Base-by-base conservation (phyloP, 2,113 vertebrate species). In the Pantherophis guttatus region DNA sequence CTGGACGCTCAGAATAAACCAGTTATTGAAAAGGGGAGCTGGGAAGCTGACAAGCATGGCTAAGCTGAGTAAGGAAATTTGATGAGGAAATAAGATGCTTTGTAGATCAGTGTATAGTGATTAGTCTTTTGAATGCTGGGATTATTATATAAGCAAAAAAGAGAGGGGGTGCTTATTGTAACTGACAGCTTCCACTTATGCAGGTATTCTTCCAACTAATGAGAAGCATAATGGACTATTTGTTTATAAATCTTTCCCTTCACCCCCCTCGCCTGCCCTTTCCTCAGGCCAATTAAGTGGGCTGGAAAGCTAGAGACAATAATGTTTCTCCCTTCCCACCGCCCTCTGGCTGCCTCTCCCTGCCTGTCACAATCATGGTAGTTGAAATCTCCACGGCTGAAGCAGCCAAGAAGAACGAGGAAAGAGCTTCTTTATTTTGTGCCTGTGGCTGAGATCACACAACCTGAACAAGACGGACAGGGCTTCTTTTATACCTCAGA, bases 71-170 rank as follows among this genome's bases (percentile, higher is more conserved):
- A 95, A 95, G 97, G 98, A 98, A 98, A 98, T 97, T 96, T 97
- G 98, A 98, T 98, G 97, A 98, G 97, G 98, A 98, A 98, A 98
- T 98, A 97, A 98, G 98, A 98, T 97, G 98, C 98, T 98, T 97
- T 98, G 97, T 97, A 98, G 98, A 98, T 97, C 97, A 98, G 95
- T 96, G 97, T 97, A 95, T 96, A 97, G 97, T 97, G 98, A 98
- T 98, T 98, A 98, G 97, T 97, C 97, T 97, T 97, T 97, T 98
- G 97, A 98, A 98, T 97, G 97, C 98, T 96, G 94, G 97, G 97
- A 98, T 98, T 98, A 98, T 98, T 98, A 98, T 96, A 97, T 97
- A 97, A 97, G 97, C 93, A 96, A 96, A 96, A 81, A 95, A 97
- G 95, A 96, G 95, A 98, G 92, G 94, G 96, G 92, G 23, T 10